phyloP scores from a whole-genome alignment of 2,797 vertebrate species.

The Diplodus sargus region DNA sequence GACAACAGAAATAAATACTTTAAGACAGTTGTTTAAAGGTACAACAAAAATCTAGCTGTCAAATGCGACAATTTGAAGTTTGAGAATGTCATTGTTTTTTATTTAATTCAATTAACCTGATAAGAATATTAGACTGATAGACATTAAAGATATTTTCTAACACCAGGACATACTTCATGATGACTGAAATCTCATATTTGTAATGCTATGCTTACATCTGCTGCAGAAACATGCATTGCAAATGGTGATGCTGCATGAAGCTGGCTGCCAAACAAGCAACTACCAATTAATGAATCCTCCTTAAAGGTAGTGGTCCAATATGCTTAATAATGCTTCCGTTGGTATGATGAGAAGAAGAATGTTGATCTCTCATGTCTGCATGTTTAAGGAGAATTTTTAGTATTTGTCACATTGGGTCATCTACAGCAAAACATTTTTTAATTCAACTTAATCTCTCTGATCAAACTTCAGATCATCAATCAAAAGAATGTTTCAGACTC shows the following conservation, averaged over 20 bases:
- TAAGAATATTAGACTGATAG: background rate
- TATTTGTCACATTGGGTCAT: too few relatives aligned
- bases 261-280: background rate
- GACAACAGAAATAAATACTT: background rate
- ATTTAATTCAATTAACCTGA: background rate
- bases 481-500: background rate
- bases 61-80: background rate
- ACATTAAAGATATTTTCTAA: background rate
- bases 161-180: background rate
- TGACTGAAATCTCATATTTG: background rate
- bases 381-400: background rate
- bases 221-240: background rate
- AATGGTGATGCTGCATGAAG: background rate
- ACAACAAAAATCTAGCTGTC: background rate
- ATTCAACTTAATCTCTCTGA: background rate
- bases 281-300: background rate
- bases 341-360: background rate
- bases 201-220: background rate
- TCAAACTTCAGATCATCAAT: background rate
- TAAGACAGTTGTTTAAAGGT: background rate
- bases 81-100: background rate
- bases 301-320: background rate
- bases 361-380: background rate
- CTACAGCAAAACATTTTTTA: too few relatives aligned
- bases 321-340: background rate